Evolutionary conservation across 2,113 vertebrate species (phyloP).

Genomic region (Cranoglanis bouderius): DNA sequence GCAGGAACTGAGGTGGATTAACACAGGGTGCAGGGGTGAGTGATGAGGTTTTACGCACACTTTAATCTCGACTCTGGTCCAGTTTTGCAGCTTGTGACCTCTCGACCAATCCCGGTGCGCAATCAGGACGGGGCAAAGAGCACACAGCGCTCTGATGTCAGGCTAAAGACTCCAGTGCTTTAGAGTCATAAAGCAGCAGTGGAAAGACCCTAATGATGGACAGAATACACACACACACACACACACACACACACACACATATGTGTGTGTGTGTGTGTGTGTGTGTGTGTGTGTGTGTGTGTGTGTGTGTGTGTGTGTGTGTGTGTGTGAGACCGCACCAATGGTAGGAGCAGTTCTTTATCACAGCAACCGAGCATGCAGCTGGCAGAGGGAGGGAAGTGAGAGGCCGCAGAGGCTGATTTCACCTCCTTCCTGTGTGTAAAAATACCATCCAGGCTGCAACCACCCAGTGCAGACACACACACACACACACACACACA

Average conservation of each 20-base stretch:
- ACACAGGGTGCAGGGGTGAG: background rate
- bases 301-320: constrained; percentile 5
- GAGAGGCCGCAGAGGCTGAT: constrained; percentile 51
- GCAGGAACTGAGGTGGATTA: background rate
- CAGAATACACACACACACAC: too few relatives aligned
- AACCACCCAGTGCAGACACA: background rate
- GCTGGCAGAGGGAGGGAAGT: constrained; percentile 62
- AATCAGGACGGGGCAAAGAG: background rate
- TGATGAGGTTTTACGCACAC: background rate
- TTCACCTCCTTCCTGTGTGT: constrained; percentile 66
- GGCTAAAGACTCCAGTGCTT: background rate
- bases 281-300: too few relatives aligned
- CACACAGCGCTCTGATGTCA: background rate
- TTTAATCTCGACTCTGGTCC: background rate
- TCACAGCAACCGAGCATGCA: constrained; percentile 55
- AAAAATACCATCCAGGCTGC: constrained; percentile 40
- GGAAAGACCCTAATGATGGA: background rate
- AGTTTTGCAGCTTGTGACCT: background rate
- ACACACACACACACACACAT: too few relatives aligned
- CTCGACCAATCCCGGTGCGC: background rate
- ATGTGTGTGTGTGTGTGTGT: too few relatives aligned
- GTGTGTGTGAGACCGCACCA: background rate
- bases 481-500: constrained; percentile 22
- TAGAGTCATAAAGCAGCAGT: background rate
- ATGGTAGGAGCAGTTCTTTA: constrained; percentile 23